phyloP scores from a whole-genome alignment of 2,797 vertebrate species.

The Rhynchotus rufescens region DNA sequence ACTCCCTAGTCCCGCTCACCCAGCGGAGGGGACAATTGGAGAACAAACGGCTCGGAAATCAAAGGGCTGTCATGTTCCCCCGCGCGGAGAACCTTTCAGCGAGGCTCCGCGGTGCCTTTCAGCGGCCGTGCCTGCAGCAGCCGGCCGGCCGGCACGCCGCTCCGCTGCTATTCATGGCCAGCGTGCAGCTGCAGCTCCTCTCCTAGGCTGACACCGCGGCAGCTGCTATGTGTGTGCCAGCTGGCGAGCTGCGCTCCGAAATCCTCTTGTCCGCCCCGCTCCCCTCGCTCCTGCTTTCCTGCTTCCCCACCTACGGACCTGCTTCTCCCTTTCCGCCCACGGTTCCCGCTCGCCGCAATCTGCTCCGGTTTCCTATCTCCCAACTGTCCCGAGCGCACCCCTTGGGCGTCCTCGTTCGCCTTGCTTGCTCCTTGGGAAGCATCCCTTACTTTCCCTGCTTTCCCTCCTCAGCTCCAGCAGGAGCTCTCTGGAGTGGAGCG shows the following conservation, averaged over 20 bases:
- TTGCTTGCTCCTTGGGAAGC: conserved; percentile 2
- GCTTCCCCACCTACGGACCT: conserved; percentile 58
- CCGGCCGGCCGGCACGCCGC: conserved; percentile 66
- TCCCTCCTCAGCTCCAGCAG: conserved; percentile 21
- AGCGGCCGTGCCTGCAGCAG: conserved; percentile 53
- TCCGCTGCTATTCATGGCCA: conserved; percentile 70
- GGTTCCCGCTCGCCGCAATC: background rate
- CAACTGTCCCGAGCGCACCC: conserved; percentile 36
- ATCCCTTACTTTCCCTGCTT: conserved; percentile 42
- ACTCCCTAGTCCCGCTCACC: conserved; percentile 7
- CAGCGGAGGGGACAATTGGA: background rate
- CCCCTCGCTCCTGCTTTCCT: conserved; percentile 36
- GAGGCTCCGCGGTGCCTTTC: conserved; percentile 56
- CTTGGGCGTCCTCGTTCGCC: conserved; percentile 1
- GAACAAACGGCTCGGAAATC: conserved; percentile 66
- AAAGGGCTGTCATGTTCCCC: conserved; percentile 52
- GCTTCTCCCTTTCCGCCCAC: conserved; percentile 14
- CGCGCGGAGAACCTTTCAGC: conserved; percentile 22
- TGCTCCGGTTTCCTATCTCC: conserved; percentile 6
- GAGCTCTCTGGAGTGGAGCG: conserved; percentile 46
- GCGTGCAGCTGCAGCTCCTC: conserved; percentile 71
- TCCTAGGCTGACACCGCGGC: conserved; percentile 71
- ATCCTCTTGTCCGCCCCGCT: conserved; percentile 30
- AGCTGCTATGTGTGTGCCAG: conserved; percentile 73
- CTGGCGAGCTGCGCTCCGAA: conserved; percentile 69